Percentiles rank a stretch among this genome's conserved stretches.
Conservation (phyloP, 2,797 vertebrate genomes). For the Bryconaethiops microstoma region DNA sequence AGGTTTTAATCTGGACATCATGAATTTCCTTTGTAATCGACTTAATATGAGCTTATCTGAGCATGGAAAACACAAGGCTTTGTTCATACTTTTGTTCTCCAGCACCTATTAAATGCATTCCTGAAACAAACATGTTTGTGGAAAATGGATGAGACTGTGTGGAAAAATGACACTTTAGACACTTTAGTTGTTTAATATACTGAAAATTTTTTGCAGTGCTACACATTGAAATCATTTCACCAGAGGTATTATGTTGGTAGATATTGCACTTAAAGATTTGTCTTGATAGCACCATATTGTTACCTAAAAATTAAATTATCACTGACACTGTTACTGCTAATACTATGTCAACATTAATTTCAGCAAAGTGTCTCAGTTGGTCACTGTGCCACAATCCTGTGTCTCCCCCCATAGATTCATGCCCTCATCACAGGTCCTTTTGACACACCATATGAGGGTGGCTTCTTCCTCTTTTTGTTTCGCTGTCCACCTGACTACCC, state of each 20-base stretch:
- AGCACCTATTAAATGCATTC: not conserved
- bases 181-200: not conserved
- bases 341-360: not conserved
- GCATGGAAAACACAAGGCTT: not conserved
- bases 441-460: conserved; percentile 97
- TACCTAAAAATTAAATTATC: not conserved
- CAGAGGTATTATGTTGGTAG: not conserved
- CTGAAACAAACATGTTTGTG: not conserved
- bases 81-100: not conserved
- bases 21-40: not conserved
- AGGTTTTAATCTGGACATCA: not conserved
- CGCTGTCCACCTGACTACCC: conserved; percentile 98
- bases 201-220: not conserved
- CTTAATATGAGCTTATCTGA: conserved; percentile 1
- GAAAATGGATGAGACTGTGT: not conserved
- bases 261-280: not conserved
- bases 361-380: not conserved
- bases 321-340: not conserved
- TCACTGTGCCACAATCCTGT: not conserved
- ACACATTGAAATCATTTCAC: not conserved
- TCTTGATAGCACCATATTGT: no score
- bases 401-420: conserved; percentile 83
- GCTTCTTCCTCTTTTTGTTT: conserved; percentile 99
- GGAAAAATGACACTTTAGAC: not conserved
- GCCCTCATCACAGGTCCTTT: conserved; percentile 97